Evolutionary conservation across 2,888 invertebrate species (phyloP).

Genomic region (Mythimna loreyi): DNA sequence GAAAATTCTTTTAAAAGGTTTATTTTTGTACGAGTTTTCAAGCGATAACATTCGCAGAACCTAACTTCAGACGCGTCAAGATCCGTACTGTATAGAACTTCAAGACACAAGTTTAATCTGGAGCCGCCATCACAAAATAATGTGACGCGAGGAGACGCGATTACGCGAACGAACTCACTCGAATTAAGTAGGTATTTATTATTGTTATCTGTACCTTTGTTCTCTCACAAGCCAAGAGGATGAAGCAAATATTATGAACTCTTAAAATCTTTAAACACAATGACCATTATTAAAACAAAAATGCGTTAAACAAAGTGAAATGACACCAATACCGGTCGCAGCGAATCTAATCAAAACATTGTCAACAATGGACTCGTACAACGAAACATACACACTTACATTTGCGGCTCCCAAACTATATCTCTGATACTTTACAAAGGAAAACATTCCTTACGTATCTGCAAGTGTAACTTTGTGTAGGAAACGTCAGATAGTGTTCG

Average conservation of each 20-base stretch:
- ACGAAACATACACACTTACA: conserved; percentile 55
- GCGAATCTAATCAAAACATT: conserved; percentile 41
- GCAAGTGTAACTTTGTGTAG: conserved; percentile 62
- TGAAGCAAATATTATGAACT: not conserved
- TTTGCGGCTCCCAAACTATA: conserved; percentile 43
- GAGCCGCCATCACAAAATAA: too few relatives aligned
- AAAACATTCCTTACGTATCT: conserved; percentile 11
- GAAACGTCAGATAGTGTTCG: conserved; percentile 60
- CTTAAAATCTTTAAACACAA: not conserved
- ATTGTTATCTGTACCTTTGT: too few relatives aligned
- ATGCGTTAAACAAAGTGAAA: not conserved
- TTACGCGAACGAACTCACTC: too few relatives aligned
- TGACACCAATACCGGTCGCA: conserved; percentile 10
- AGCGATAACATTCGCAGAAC: too few relatives aligned
- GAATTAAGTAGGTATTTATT: too few relatives aligned
- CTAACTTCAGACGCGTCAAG: too few relatives aligned
- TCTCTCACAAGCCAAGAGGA: not conserved
- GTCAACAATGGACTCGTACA: conserved; percentile 59
- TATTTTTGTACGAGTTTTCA: too few relatives aligned
- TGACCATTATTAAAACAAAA: conserved; percentile 2
- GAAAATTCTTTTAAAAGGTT: too few relatives aligned
- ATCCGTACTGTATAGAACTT: too few relatives aligned
- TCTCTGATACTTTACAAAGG: conserved; percentile 44
- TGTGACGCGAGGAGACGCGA: too few relatives aligned
- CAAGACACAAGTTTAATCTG: too few relatives aligned